phyloP scores from a whole-genome alignment of 2,888 invertebrate species.

The Geophilus truncorum region DNA sequence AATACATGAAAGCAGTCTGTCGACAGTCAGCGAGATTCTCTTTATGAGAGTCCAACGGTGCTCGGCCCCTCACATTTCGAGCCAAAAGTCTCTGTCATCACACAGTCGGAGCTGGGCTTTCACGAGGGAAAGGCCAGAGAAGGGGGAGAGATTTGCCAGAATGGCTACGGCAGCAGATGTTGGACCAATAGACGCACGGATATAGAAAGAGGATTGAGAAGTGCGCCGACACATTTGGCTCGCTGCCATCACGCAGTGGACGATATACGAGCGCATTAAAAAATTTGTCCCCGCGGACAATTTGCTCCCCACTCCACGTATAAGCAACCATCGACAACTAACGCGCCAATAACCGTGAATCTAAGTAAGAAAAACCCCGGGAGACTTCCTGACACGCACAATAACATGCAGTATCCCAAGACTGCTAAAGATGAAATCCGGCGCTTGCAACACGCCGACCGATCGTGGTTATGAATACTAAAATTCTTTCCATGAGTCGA shows the following conservation, averaged over 20 bases:
- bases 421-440: slow-evolving; percentile 1
- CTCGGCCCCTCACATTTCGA: slow-evolving; percentile 17
- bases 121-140: not conserved
- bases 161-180: slow-evolving; percentile 21
- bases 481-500: not conserved
- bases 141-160: not conserved
- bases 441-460: not conserved
- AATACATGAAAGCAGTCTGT: slow-evolving; percentile 21
- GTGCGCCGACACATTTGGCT: not conserved
- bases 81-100: slow-evolving; percentile 27
- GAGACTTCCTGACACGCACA: not conserved
- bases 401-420: not conserved
- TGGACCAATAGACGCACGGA: slow-evolving; percentile 12
- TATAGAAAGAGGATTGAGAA: slow-evolving; percentile 18
- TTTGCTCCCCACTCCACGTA: not conserved
- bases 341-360: slow-evolving; percentile 5
- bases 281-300: slow-evolving; percentile 20
- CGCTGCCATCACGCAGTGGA: not conserved
- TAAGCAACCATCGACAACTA: slow-evolving; percentile 9
- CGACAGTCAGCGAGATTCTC: slow-evolving; percentile 17
- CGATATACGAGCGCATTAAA: slow-evolving; percentile 19
- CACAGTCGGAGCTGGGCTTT: not conserved
- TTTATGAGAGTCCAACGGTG: slow-evolving; percentile 27
- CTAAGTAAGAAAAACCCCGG: not conserved
- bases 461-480: slow-evolving; percentile 8